These are phyloP conservation scores for Diploscapter pachys DNA, from an alignment of 1,140 invertebrate genomes.

Conservation along the genomic window DNA sequence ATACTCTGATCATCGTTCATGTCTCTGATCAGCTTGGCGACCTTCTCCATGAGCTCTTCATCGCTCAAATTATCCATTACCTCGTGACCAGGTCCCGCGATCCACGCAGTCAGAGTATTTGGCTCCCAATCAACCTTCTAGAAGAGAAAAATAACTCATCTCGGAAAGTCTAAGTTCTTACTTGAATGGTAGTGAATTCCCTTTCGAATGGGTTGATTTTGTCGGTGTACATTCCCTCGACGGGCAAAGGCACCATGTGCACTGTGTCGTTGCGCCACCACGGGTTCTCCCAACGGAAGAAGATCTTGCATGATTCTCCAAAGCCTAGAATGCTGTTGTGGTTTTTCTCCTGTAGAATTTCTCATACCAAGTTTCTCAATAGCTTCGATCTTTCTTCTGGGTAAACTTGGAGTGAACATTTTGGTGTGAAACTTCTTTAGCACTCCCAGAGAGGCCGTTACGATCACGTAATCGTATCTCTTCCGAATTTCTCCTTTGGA, in stretches of 20 bases:
- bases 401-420: conserved; percentile 26
- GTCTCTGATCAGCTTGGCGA: conserved; percentile 31
- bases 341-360: not conserved
- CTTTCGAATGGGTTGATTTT: conserved; percentile 30
- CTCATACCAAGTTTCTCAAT: conserved; percentile 28
- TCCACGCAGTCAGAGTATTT: conserved; percentile 36
- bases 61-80: conserved; percentile 32
- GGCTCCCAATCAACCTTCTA: conserved; percentile 32
- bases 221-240: conserved; percentile 27
- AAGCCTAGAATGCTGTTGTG: conserved; percentile 14
- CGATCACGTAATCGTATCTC: conserved; percentile 34
- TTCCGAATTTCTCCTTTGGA: not conserved
- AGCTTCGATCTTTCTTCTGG: conserved; percentile 19
- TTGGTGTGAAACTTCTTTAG: conserved; percentile 33
- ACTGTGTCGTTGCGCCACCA: conserved; percentile 24
- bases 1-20: conserved; percentile 31
- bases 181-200: conserved; percentile 30
- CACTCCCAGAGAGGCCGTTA: conserved; percentile 34
- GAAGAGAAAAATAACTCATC: not conserved
- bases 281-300: conserved; percentile 30
- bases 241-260: conserved; percentile 27
- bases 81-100: conserved; percentile 33
- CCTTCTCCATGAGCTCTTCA: conserved; percentile 17
- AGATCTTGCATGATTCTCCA: conserved; percentile 30
- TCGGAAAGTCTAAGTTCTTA: not conserved